phyloP scores from a whole-genome alignment of 2,888 invertebrate genomes.

The Eilema griseolum region DNA sequence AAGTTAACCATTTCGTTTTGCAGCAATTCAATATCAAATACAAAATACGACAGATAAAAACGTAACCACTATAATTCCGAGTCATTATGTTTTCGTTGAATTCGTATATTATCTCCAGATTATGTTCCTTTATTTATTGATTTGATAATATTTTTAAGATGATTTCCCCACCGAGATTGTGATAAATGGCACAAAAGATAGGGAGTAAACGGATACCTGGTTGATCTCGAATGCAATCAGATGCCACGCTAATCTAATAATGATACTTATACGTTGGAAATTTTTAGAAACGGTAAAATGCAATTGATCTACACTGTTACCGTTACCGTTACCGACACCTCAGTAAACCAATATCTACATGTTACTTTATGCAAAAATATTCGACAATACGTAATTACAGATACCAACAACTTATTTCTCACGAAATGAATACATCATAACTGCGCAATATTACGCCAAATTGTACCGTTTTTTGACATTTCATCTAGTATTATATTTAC shows the following conservation, averaged over 20 bases:
- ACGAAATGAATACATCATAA: constrained; percentile 39
- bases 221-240: too few species aligned
- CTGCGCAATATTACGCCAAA: constrained; percentile 41
- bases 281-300: too few species aligned
- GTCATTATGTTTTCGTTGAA: neutral
- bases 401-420: constrained; percentile 30
- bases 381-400: constrained; percentile 7
- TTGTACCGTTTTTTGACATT: constrained; percentile 40
- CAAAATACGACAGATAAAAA: neutral
- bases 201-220: too few species aligned
- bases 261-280: too few species aligned
- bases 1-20: neutral
- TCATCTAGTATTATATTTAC: constrained; percentile 49
- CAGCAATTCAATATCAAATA: neutral
- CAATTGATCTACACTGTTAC: neutral
- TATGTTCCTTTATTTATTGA: neutral
- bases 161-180: too few species aligned
- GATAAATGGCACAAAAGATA: too few species aligned
- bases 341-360: too few species aligned
- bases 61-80: neutral
- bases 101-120: neutral
- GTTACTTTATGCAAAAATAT: neutral
- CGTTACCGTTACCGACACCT: neutral
- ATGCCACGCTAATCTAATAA: too few species aligned
- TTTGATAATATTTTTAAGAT: neutral